Base-by-base conservation (phyloP, 2,113 vertebrate genomes). In the Mesitornis unicolor region DNA sequence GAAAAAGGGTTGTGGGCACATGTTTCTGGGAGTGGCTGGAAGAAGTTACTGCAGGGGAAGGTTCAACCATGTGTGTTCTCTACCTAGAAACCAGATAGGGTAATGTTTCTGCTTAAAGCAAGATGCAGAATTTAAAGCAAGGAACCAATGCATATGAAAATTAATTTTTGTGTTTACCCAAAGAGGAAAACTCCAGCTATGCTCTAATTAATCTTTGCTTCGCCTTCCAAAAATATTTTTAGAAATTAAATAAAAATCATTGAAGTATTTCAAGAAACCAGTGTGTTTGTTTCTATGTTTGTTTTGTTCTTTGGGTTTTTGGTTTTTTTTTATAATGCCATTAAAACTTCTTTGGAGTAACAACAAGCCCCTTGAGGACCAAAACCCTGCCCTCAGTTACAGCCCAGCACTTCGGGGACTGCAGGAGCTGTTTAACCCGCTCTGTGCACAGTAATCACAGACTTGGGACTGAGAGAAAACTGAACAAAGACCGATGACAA, bases 61-160 rank as follows among this genome's bases (percentile, higher is more conserved):
- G 73, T 91, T 96, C 93, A 88, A 51, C 60, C 70, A 57, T 74
- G 25, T 80, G 56, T 90, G 59, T 1, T 2, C 47, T 90, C 42
- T 94, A 93, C 93, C 94, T 96, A 90, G 67, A 94, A 96, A 95
- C 54, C 54, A 91, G 88, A 84, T 77, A 91, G 75, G 47, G 79
- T 70, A 56, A 63, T 96, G 71, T 91, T 97, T 96, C 95, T 94
- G 43, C 68, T 97, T 96, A 95, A 92, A 93, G 43, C 81, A 78
- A 84, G 81, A 89, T 65, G 81, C 21, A 47, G 59, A 92, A 94
- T 83, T 83, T 90, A 82, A 91, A 90, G 69, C 61, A 80, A 95
- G 87, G 57, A 95, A 81, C 73, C 43, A 12, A 19, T 92, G 57
- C 82, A 95, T 95, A 91, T 83, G 79, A 93, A 92, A 95, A 89